A percentile compares a stretch with the other conserved stretches of the same genome.
phyloP scores from a whole-genome alignment of 2,888 invertebrate species.

The Ophioninae sp. region DNA sequence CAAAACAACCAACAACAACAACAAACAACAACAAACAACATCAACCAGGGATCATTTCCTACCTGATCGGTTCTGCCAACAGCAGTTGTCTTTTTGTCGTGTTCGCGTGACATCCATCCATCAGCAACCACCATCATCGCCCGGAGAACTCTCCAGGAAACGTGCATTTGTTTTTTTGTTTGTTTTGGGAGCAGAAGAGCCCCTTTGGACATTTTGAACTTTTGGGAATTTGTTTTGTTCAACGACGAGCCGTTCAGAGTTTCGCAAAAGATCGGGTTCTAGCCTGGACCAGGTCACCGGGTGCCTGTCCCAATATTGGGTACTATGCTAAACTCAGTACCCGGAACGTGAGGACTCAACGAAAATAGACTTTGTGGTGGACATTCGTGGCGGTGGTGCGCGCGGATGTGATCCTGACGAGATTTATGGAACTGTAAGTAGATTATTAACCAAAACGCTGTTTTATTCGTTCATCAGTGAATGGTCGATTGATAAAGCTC shows the following conservation, averaged over 20 bases:
- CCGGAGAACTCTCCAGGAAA: neutral
- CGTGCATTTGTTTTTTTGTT: constrained; percentile 35
- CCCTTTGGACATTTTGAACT: neutral
- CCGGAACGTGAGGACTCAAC: neutral
- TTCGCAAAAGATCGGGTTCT: constrained; percentile 19
- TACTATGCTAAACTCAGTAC: constrained; percentile 31
- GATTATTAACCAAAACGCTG: constrained; percentile 35
- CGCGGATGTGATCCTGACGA: constrained; percentile 58
- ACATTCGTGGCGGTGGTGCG: constrained; percentile 56
- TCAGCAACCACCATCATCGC: constrained; percentile 6
- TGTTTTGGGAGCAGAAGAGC: constrained; percentile 6
- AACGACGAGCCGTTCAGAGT: constrained; percentile 33
- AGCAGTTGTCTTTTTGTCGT: neutral
- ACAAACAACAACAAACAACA: constrained; percentile 3
- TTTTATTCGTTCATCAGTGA: constrained; percentile 27
- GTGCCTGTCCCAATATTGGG: constrained; percentile 20
- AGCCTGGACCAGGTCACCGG: constrained; percentile 36
- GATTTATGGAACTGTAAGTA: constrained; percentile 60
- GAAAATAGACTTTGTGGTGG: constrained; percentile 48
- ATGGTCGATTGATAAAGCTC: constrained; percentile 12
- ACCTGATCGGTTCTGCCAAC: neutral
- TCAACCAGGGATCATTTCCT: constrained; percentile 2
- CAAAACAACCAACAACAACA: constrained; percentile 11
- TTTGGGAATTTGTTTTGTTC: constrained; percentile 11
- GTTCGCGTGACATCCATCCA: constrained; percentile 12